Conservation (phyloP, 2,797 vertebrate genomes). For the Xerus rutilus region DNA sequence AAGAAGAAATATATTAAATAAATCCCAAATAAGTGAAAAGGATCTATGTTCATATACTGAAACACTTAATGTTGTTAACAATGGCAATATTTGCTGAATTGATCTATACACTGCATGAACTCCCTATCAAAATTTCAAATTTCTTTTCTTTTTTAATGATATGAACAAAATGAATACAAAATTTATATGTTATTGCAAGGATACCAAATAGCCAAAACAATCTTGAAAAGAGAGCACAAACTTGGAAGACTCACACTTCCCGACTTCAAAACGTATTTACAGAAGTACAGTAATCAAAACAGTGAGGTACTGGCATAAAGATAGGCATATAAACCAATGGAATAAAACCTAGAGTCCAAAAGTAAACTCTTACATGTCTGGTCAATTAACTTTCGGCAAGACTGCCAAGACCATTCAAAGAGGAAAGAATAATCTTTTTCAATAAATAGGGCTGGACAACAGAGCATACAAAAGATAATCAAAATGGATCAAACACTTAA, state of each 20-base stretch:
- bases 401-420: background rate
- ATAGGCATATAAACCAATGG: background rate
- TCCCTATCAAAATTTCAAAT: background rate
- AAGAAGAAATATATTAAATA: conserved; percentile 3
- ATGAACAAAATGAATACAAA: conserved; percentile 8
- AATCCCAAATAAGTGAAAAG: conserved; percentile 20
- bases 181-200: background rate
- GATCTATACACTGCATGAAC: background rate
- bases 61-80: background rate
- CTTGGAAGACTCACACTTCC: background rate
- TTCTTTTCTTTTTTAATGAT: background rate
- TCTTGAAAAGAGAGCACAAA: conserved; percentile 19
- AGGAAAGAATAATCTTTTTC: background rate
- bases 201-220: background rate
- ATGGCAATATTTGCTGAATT: background rate
- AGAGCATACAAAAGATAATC: conserved; percentile 21
- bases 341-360: background rate
- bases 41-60: background rate
- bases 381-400: conserved; percentile 22
- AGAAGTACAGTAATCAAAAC: background rate
- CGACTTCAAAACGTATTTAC: conserved; percentile 38
- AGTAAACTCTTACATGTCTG: background rate
- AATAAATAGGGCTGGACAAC: conserved; percentile 3
- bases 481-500: conserved; percentile 38
- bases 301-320: background rate